Evolutionary conservation across 2,797 vertebrate species (phyloP).

Genomic region (Sebastes miniatus): DNA sequence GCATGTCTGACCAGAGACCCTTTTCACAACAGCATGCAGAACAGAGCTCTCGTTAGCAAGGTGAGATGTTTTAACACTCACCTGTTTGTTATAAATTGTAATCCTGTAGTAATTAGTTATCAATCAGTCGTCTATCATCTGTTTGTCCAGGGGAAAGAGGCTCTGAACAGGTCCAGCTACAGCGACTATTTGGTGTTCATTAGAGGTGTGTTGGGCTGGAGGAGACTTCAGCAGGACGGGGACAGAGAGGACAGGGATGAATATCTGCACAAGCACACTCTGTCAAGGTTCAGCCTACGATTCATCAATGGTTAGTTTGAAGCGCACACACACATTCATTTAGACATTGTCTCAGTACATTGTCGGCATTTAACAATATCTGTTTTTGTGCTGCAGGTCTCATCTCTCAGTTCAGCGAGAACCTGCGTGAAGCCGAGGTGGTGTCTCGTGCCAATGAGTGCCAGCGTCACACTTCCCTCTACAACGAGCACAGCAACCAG

Average conservation of each 20-base stretch:
- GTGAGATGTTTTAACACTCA: constrained; percentile 69
- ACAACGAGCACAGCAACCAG: constrained; percentile 89
- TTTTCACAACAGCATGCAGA: constrained; percentile 93
- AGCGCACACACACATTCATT: neutral
- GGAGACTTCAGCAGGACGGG: constrained; percentile 77
- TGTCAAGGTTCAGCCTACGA: constrained; percentile 87
- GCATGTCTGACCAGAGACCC: constrained; percentile 95
- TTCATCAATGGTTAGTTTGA: constrained; percentile 89
- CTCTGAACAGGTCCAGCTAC: constrained; percentile 84
- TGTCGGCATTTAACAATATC: neutral
- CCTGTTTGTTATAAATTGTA: neutral
- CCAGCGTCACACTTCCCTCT: constrained; percentile 77
- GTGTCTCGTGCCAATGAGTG: constrained; percentile 83
- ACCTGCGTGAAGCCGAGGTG: constrained; percentile 88
- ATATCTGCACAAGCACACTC: constrained; percentile 83
- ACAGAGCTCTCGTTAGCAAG: constrained; percentile 87
- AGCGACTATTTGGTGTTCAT: constrained; percentile 93
- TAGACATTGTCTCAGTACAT: neutral
- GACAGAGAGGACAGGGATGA: constrained; percentile 81
- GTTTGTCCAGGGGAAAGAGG: constrained; percentile 84
- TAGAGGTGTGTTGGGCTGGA: constrained; percentile 88
- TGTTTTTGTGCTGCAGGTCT: constrained; percentile 81
- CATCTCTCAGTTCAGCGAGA: constrained; percentile 93
- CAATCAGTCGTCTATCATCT: neutral
- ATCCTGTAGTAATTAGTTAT: neutral